Evolutionary conservation across 2,888 invertebrate genomes (phyloP).

Genomic region (Dasypolia templi): DNA sequence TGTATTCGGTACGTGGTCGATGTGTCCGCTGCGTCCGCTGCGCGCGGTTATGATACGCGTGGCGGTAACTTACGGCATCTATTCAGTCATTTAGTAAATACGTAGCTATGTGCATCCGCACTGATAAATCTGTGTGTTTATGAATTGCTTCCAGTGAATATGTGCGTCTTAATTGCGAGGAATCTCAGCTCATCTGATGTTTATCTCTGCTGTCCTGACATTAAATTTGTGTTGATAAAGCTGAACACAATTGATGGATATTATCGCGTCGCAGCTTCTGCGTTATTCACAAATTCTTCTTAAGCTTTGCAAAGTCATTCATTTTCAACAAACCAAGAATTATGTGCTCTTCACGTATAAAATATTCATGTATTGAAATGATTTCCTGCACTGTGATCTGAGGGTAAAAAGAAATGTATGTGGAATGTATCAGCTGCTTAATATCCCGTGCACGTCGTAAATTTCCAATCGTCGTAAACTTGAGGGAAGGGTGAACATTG

Average conservation of each 20-base stretch:
- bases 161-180: constrained; percentile 4
- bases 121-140: constrained; percentile 23
- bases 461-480: constrained; percentile 43
- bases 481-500: constrained; percentile 27
- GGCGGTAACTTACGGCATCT: neutral
- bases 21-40: constrained; percentile 14
- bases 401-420: constrained; percentile 22
- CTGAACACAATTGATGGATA: neutral
- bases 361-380: constrained; percentile 57
- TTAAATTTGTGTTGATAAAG: constrained; percentile 8
- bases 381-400: constrained; percentile 28
- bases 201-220: neutral
- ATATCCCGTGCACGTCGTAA: constrained; percentile 45
- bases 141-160: constrained; percentile 17
- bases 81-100: constrained; percentile 24
- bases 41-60: constrained; percentile 27
- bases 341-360: constrained; percentile 27
- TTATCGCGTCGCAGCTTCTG: neutral
- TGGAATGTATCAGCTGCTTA: constrained; percentile 40
- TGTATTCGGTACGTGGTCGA: constrained; percentile 25
- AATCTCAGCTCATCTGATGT: neutral
- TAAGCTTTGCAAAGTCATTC: constrained; percentile 2
- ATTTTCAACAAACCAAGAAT: constrained; percentile 18
- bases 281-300: constrained; percentile 1
- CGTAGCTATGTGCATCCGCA: constrained; percentile 22